Base-by-base conservation (phyloP, 2,888 invertebrate species). In the Hypselothyrea guttata region DNA sequence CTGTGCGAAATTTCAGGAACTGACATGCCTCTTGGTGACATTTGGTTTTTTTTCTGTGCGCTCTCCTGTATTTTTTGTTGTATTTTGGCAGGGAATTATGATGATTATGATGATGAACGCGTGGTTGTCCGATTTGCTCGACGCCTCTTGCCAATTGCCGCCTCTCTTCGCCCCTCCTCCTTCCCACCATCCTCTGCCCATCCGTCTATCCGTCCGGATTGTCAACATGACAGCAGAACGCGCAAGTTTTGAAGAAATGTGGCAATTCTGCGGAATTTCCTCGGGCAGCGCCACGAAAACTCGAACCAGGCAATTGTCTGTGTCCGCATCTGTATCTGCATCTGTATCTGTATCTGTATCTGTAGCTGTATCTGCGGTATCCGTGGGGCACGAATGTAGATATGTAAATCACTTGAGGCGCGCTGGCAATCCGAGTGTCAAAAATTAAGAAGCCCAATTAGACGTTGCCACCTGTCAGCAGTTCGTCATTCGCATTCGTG, bases 401-500 rank as follows among this genome's bases (percentile, higher is more conserved):
- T 44, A 64, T 75, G 75, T 75, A 75, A 74, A 75, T 75, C 78
- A 77, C 60, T 70, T 78, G 57, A 60, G 71, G 59, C 56, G 40
- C 56, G 31, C 57, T 57, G 60, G 66, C 77, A 67, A 74, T 54
- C 65, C 57, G 61, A 68, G 84, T 87, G 86, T 83, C 85, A 85
- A 79, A 86, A 75, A 81, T 84, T 85, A 77, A 87, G 87, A 88
- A 87, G 88, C 87, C 89, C 89, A 89, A 89, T 90, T 89, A 90
- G 87, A 89, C 75, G 87, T 81, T 86, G 86, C 89, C 89, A 89
- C 89, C 89, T 89, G 89, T 90, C 89, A 89, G 89, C 90, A 89
- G 89, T 89, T 89, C 89, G 89, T 89, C 89, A 90, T 89, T 72
- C 74, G 63, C 69, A 73, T 62, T 59, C 69, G 62, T 69, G 84